These are phyloP conservation scores for Nothobranchius kuhntae DNA, from an alignment of 2,113 vertebrate species.

Conservation along the genomic window DNA sequence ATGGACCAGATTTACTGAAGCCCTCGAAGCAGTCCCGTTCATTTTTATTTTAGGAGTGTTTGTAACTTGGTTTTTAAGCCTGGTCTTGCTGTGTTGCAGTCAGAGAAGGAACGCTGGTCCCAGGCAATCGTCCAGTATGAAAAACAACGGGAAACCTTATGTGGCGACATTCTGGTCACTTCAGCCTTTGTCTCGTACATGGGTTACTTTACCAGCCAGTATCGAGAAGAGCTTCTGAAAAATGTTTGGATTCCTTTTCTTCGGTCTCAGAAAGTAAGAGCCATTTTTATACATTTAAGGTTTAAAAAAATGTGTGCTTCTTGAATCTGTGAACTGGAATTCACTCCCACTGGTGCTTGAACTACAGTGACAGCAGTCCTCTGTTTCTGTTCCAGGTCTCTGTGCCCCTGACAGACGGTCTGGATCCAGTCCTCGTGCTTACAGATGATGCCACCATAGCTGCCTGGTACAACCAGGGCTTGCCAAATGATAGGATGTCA, in stretches of 20 bases:
- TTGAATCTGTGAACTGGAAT: constrained; percentile 13
- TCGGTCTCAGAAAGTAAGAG: constrained; percentile 73
- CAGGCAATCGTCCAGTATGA: constrained; percentile 76
- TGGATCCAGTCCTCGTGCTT: constrained; percentile 80
- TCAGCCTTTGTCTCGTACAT: constrained; percentile 82
- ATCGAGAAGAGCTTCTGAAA: constrained; percentile 75
- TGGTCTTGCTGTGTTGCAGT: constrained; percentile 66
- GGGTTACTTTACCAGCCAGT: constrained; percentile 79
- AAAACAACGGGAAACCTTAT: constrained; percentile 80
- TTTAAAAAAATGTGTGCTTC: constrained; percentile 14
- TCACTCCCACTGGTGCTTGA: background rate
- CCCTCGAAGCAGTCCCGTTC: background rate
- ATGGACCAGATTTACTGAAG: no score
- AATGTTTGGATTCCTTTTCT: constrained; percentile 82
- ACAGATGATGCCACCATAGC: constrained; percentile 83
- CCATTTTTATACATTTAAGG: background rate
- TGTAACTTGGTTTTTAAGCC: background rate
- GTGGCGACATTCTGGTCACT: constrained; percentile 78
- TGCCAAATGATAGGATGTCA: constrained; percentile 87
- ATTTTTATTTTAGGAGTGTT: background rate
- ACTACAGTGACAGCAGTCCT: constrained; percentile 41
- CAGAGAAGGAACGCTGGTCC: constrained; percentile 83
- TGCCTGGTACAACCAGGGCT: constrained; percentile 84
- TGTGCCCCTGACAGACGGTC: constrained; percentile 78
- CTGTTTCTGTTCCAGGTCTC: constrained; percentile 77